phyloP scores from a whole-genome alignment of 2,113 vertebrate genomes.

The Xiphophorus hellerii region DNA sequence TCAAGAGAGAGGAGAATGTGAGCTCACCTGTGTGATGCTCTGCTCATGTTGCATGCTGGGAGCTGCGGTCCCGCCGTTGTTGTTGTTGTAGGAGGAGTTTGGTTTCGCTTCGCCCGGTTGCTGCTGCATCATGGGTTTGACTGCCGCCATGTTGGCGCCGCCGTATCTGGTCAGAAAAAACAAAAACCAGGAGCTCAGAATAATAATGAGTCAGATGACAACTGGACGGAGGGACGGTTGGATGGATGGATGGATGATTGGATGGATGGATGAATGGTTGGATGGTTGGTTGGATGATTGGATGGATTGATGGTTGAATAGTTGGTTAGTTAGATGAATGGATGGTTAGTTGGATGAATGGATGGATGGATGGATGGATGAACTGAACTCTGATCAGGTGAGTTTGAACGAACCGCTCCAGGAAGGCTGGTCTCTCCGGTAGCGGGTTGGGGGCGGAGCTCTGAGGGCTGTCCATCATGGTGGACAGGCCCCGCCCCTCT shows the following conservation, averaged over 20 bases:
- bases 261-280: no score
- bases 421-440: constrained; percentile 88
- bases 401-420: constrained; percentile 82
- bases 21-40: constrained; percentile 65
- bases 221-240: no score
- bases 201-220: background rate
- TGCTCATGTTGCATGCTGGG: constrained; percentile 67
- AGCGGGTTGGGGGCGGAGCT: constrained; percentile 88
- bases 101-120: constrained; percentile 79
- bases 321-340: no score
- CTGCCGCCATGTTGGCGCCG: constrained; percentile 88
- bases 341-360: no score
- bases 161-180: constrained; percentile 80
- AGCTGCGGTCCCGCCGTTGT: constrained; percentile 76
- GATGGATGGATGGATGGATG: no score
- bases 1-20: background rate
- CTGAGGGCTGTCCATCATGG: constrained; percentile 64
- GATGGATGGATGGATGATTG: no score
- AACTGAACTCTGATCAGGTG: no score
- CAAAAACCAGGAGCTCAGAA: background rate
- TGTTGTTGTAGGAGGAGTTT: constrained; percentile 89
- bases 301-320: no score
- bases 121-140: constrained; percentile 88
- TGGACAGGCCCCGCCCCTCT: constrained; percentile 62
- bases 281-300: no score